A percentile compares a stretch with the other conserved stretches of the same genome.
phyloP scores from a whole-genome alignment of 1,140 invertebrate genomes.

The Rhyacophila brunnea region DNA sequence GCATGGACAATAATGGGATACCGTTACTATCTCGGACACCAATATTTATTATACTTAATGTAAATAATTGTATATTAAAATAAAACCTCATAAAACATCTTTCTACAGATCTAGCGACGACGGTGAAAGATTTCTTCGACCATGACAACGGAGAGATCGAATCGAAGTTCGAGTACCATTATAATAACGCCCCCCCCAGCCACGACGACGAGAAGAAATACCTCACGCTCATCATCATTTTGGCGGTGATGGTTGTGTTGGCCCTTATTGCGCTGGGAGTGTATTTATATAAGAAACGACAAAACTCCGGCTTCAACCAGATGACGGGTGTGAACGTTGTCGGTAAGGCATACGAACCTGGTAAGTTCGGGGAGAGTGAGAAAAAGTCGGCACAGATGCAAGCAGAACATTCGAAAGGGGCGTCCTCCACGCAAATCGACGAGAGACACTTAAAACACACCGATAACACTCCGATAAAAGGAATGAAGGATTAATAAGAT shows the following conservation, averaged over 20 bases:
- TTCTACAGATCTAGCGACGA: no score
- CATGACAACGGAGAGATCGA: background rate
- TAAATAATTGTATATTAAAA: no score
- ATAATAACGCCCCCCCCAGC: background rate
- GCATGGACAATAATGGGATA: no score
- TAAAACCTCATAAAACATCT: no score
- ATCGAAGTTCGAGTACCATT: background rate
- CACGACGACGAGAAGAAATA: slow-evolving; percentile 14
- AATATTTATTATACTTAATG: no score
- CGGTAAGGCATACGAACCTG: slow-evolving; percentile 19
- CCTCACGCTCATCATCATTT: slow-evolving; percentile 18
- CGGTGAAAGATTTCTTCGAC: background rate
- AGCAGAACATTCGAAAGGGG: background rate
- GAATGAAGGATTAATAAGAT: background rate
- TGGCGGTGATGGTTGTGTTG: slow-evolving; percentile 24
- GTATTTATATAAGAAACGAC: slow-evolving; percentile 18
- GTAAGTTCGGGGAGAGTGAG: slow-evolving; percentile 3
- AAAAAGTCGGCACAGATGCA: slow-evolving; percentile 2
- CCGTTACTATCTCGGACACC: no score
- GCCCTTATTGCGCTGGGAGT: slow-evolving; percentile 17
- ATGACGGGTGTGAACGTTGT: slow-evolving; percentile 6
- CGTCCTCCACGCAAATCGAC: background rate
- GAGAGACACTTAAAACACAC: background rate
- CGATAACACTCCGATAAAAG: slow-evolving; percentile 1
- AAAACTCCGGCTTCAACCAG: background rate